phyloP scores from a whole-genome alignment of 2,113 vertebrate species.

The Pachycephala philippinensis region DNA sequence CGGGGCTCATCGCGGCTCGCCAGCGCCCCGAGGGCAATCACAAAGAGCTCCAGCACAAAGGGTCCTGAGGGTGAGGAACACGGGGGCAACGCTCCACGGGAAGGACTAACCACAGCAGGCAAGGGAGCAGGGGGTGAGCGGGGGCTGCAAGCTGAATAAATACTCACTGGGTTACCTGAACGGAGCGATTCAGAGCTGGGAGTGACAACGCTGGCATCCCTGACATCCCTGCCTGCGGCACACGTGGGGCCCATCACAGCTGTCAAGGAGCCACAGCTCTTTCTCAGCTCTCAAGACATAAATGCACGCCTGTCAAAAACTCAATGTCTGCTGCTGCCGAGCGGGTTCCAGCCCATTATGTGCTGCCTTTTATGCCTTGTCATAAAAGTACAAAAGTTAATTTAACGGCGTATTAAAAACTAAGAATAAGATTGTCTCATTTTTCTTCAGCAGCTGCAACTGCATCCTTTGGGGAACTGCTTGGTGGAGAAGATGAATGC shows the following conservation, averaged over 20 bases:
- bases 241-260: rapidly evolving
- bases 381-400: not conserved
- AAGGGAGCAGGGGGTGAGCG: not conserved
- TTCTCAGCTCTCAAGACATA: rapidly evolving
- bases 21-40: rapidly evolving
- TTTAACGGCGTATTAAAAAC: not conserved
- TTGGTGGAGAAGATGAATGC: not conserved
- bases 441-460: not conserved
- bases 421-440: not conserved
- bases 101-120: rapidly evolving
- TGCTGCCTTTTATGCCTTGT: not conserved
- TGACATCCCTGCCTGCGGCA: rapidly evolving
- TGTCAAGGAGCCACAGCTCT: not conserved
- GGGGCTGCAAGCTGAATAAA: rapidly evolving
- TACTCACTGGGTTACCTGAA: rapidly evolving
- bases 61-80: rapidly evolving
- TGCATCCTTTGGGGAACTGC: not conserved
- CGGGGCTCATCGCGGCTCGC: rapidly evolving
- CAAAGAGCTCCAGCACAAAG: not conserved
- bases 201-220: rapidly evolving
- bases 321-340: not conserved
- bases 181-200: rapidly evolving
- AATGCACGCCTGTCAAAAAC: not conserved
- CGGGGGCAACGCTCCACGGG: rapidly evolving
- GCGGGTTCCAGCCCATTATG: not conserved